Evolutionary conservation across 2,797 vertebrate genomes (phyloP), one percentile per base, ranked within the genome.

Genomic region (Lycodopsis pacificus): DNA sequence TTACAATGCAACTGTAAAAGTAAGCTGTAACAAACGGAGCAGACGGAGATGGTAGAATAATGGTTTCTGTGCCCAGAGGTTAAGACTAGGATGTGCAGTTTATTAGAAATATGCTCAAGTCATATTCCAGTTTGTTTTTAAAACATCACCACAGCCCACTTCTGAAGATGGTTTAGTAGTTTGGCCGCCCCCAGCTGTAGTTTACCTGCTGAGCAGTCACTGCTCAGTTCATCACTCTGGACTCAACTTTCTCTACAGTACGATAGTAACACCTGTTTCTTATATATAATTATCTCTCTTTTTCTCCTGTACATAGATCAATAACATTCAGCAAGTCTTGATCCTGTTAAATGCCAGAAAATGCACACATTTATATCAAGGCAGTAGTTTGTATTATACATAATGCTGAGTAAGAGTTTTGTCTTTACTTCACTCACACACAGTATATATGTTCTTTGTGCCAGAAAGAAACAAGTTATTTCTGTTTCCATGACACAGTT

Each of bases 241-340:
- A 72, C 62, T 17, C 0, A 46, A 56, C 10, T 20, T 70, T 73
- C 80, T 73, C 63, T 76, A 56, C 73, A 32, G 15, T 64, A 65
- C 6, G 0, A 61, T 62, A 65, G 61, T 54, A n/a, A 65, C 36
- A 14, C 19, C 30, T 70, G 42, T 76, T 66, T 5, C 30, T 32
- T 32, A 1, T 34, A 48, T 69, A 42, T 15, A 54, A 32, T 40
- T 1, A 2, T 1, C 13, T 82, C 27, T 63, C 3, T 65, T 58
- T 63, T 58, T 63, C 25, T 57, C 19, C 9, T 63, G 32, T 20
- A 40, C 46, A n/a, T 14, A 42, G 27, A 54, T 40, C 48, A 13
- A 36, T 54, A 38, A 56, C 30, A 34, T 69, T 51, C 10, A 53
- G 22, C 17, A 22, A 59, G 65, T 15, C 57, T 13, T 49, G n/a